These are phyloP conservation scores for Dendronephthya gigantea DNA, from an alignment of 64 coral and sea anemone genomes.

Conservation along the genomic window DNA sequence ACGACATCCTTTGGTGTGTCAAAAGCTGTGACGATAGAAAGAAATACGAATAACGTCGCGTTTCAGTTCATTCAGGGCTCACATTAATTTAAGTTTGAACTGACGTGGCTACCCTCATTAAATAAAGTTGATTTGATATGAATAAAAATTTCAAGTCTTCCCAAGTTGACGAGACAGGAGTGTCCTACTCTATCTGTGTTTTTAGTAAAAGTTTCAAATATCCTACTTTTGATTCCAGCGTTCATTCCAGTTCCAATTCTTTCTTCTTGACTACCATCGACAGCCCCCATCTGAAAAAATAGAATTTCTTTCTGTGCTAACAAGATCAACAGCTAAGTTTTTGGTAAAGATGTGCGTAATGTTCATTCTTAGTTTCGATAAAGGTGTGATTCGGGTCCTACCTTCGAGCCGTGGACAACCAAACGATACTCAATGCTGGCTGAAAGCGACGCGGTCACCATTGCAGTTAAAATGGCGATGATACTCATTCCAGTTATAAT, in stretches of 20 bases:
- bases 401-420: slow-evolving; percentile 69
- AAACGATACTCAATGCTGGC: slow-evolving; percentile 96
- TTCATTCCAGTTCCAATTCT: slow-evolving; percentile 76
- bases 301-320: not conserved
- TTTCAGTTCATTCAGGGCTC: no score
- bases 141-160: no score
- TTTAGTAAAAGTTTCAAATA: not conserved
- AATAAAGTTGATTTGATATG: no score
- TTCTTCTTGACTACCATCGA: slow-evolving; percentile 76
- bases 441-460: slow-evolving; percentile 89
- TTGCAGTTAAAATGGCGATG: slow-evolving; percentile 94
- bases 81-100: no score
- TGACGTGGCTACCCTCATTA: no score
- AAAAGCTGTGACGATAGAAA: not conserved
- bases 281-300: slow-evolving; percentile 66
- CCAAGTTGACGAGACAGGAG: no score
- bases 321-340: no score
- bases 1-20: not conserved
- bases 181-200: not conserved
- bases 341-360: not conserved
- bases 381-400: slow-evolving; percentile 7
- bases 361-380: not conserved
- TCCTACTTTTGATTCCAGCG: slow-evolving; percentile 68
- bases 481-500: slow-evolving; percentile 88
- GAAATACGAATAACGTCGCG: not conserved